Evolutionary conservation across 64 coral and sea anemone genomes (phyloP).

Genomic region (Platygyra sinensis): DNA sequence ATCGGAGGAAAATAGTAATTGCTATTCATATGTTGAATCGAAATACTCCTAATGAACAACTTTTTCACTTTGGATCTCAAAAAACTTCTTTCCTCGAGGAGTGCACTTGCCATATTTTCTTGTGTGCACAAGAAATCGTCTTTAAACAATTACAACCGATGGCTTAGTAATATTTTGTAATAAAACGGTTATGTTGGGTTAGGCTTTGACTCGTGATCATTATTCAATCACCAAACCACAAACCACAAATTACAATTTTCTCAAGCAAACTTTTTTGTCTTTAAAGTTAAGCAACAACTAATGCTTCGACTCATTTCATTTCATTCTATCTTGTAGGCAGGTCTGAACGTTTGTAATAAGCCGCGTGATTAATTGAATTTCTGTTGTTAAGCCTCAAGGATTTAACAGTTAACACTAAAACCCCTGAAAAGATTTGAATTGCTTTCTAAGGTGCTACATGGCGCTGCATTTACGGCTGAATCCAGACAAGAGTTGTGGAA

Average conservation of each 20-base stretch:
- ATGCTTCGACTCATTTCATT: background rate
- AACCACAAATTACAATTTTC: constrained; percentile 15
- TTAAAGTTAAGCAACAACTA: background rate
- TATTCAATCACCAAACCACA: background rate
- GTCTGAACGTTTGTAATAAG: background rate
- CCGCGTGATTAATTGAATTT: constrained; percentile 12
- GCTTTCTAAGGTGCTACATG: background rate
- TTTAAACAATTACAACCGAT: constrained; percentile 6
- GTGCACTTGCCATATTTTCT: background rate
- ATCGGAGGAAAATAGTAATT: constrained; percentile 15
- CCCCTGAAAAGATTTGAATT: background rate
- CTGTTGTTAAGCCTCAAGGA: background rate
- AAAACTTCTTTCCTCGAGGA: background rate
- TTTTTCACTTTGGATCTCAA: background rate
- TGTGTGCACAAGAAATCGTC: background rate
- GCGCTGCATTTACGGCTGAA: background rate
- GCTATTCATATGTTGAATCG: background rate
- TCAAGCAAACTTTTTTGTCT: background rate
- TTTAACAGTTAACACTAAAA: constrained; percentile 16
- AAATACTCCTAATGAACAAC: constrained; percentile 25
- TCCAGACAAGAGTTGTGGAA: no score
- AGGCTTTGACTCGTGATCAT: background rate
- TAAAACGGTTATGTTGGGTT: constrained; percentile 8
- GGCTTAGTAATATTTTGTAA: background rate
- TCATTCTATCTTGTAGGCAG: background rate